Base-by-base conservation (phyloP, 2,888 invertebrate species). In the Pegoplata infirma region DNA sequence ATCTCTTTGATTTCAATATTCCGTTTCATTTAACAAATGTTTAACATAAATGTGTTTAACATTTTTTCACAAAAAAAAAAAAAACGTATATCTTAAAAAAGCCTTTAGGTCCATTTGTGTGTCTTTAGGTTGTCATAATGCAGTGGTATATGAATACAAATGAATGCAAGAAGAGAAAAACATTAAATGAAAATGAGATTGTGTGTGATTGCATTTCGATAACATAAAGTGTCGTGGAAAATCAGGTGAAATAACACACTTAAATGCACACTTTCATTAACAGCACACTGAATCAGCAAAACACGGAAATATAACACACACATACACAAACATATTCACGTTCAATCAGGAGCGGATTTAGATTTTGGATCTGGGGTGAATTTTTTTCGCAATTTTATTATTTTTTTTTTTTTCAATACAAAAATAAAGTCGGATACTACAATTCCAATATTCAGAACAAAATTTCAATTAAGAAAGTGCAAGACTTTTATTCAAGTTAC, bases 171-270 rank as follows among this genome's bases (percentile, higher is more conserved):
- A n/a, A n/a, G n/a, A n/a, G n/a, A n/a, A n/a, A n/a, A n/a, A n/a
- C n/a, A n/a, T n/a, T n/a, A n/a, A n/a, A n/a, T n/a, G n/a, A 46
- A 61, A 51, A 16, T 17, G 17, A 55, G n/a, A 74, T 78, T 74
- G 53, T 61, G 66, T 71, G 71, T 66, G 74, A 79, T 71, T 74
- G 66, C 71, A 67, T 79, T 79, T 75, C 61, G 71, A 79, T 66
- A 71, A 67, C 66, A 49, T 67, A 17, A 79, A 67, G 78, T 69
- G 64, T 49, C 47, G 40, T 36, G 55, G 25, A 74, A 61, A 74
- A 66, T 79, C 74, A 66, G 67, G 53, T 66, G 47, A 61, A 71
- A 59, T 71, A 66, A 71, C 47, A 61, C 14, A 76, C 28, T 69
- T 67, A 61, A 68, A 14, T 36, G 14, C 36, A n/a, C 23, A 49